Percentiles rank a stretch among this genome's conserved stretches.
Evolutionary conservation across 2,113 vertebrate species (phyloP).

Genomic region (Daphoenositta chrysoptera): DNA sequence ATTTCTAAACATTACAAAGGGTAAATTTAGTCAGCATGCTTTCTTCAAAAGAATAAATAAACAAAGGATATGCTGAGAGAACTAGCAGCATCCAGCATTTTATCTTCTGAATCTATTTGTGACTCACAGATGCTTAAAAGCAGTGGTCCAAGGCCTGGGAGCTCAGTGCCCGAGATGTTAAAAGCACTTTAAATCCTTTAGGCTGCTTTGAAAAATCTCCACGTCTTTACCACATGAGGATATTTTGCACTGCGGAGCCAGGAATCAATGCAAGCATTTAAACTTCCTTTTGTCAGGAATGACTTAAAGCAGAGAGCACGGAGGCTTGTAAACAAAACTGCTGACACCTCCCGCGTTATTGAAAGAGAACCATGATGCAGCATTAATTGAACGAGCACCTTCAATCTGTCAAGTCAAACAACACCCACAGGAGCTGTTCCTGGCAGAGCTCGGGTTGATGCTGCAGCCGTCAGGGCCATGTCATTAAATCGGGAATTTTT

Average conservation of each 20-base stretch:
- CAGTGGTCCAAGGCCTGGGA: conserved; percentile 18
- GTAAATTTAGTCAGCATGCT: neutral
- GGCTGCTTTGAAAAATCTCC: conserved; percentile 49
- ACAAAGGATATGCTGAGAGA: neutral
- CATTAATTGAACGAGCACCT: neutral
- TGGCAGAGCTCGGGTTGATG: neutral
- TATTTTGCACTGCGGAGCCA: neutral
- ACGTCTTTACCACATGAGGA: neutral
- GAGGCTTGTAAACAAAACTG: conserved; percentile 35
- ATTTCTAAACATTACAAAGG: neutral
- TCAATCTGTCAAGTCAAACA: neutral
- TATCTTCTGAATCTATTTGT: conserved; percentile 33
- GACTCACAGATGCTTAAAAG: neutral
- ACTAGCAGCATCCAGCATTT: neutral
- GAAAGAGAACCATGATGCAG: neutral
- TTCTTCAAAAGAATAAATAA: neutral
- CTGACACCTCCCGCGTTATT: neutral
- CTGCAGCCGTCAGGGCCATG: rapidly evolving
- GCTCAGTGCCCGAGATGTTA: neutral
- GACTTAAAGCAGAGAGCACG: neutral
- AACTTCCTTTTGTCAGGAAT: conserved; percentile 42
- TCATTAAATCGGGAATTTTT: neutral
- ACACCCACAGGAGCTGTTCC: neutral
- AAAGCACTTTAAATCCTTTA: conserved; percentile 50
- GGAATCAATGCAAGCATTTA: conserved; percentile 44